phyloP scores from a whole-genome alignment of 2,797 vertebrate genomes.

The Mionectes olivaceus region DNA sequence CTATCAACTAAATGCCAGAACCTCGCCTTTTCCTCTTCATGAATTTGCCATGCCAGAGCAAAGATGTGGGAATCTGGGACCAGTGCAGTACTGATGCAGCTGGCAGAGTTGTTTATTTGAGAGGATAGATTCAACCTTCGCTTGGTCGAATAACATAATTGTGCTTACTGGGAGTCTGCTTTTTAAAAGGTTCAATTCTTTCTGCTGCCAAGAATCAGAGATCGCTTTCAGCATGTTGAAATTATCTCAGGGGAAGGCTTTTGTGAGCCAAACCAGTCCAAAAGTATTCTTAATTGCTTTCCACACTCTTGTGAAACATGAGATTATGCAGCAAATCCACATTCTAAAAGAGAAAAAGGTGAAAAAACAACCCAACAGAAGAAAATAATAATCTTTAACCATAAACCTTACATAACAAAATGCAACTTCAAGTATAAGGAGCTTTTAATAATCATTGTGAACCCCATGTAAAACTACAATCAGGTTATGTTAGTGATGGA shows the following conservation, averaged over 20 bases:
- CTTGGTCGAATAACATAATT: constrained; percentile 63
- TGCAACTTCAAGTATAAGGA: neutral
- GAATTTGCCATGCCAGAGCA: constrained; percentile 46
- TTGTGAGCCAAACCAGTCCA: constrained; percentile 42
- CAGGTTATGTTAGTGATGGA: neutral
- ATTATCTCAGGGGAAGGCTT: constrained; percentile 60
- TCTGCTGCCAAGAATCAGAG: constrained; percentile 63
- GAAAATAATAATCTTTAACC: neutral
- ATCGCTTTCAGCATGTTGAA: constrained; percentile 52
- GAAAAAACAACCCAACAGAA: neutral
- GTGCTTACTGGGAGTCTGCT: constrained; percentile 56
- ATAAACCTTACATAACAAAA: neutral
- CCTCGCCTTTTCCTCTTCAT: neutral
- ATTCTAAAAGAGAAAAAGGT: constrained; percentile 8
- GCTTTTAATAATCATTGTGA: neutral
- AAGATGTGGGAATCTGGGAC: constrained; percentile 44
- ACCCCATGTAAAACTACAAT: neutral
- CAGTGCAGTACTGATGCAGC: constrained; percentile 25
- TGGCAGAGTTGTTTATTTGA: constrained; percentile 59
- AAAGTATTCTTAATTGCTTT: constrained; percentile 64
- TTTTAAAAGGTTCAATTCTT: constrained; percentile 65
- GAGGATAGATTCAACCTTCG: constrained; percentile 59
- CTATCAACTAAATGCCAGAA: constrained; percentile 5
- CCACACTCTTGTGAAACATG: constrained; percentile 50
- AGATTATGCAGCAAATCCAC: constrained; percentile 45